These are phyloP conservation scores for Ladona fulva DNA, from an alignment of 1,140 invertebrate species.

Conservation along the genomic window DNA sequence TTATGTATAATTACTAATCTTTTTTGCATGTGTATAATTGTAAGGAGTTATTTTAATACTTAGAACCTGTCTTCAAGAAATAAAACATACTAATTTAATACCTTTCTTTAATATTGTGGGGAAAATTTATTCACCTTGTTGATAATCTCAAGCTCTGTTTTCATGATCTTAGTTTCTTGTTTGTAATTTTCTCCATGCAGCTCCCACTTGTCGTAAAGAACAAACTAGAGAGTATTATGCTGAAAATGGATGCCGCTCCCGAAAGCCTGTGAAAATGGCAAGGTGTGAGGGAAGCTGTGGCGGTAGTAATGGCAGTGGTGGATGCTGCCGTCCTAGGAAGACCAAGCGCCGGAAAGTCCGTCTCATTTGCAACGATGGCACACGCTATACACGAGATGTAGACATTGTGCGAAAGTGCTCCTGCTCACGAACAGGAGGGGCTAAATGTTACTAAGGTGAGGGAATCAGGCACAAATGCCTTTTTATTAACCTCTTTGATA, in stretches of 20 bases:
- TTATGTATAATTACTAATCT: no score
- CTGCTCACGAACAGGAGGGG: conserved; percentile 49
- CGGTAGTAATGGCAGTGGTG: conserved; percentile 55
- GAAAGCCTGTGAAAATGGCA: conserved; percentile 80
- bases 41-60: no score
- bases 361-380: conserved; percentile 84
- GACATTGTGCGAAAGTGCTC: conserved; percentile 92
- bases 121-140: no score
- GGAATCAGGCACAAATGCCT: no score
- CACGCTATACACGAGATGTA: conserved; percentile 87
- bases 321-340: conserved; percentile 80
- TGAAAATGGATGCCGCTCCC: conserved; percentile 78
- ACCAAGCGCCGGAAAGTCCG: conserved; percentile 88
- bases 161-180: background rate
- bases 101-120: no score
- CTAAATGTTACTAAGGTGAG: conserved; percentile 60
- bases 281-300: conserved; percentile 66
- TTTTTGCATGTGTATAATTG: no score
- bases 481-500: no score
- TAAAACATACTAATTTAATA: no score
- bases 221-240: conserved; percentile 81
- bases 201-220: conserved; percentile 78
- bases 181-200: conserved; percentile 33
- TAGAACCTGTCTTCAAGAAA: no score
- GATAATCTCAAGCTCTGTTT: no score